phyloP scores from a whole-genome alignment of 2,797 vertebrate species.

The Cyprinella venusta region DNA sequence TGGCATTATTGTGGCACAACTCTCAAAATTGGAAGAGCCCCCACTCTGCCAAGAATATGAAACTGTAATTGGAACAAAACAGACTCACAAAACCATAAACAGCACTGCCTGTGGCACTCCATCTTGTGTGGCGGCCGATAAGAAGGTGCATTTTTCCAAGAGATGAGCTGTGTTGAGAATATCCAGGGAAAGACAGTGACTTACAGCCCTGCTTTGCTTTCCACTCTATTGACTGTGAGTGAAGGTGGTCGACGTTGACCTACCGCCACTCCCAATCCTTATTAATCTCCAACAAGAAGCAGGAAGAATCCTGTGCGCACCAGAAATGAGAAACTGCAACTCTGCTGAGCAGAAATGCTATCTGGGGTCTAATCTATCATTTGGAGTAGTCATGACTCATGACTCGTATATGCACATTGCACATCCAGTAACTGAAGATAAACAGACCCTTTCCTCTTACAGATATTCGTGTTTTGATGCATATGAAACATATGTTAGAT shows the following conservation, averaged over 20 bases:
- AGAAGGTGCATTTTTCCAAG: slow-evolving; percentile 39
- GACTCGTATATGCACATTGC: slow-evolving; percentile 23
- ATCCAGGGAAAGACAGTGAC: slow-evolving; percentile 40
- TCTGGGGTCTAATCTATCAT: slow-evolving; percentile 30
- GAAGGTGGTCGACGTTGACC: slow-evolving; percentile 28
- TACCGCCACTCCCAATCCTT: slow-evolving; percentile 43
- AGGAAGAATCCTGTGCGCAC: slow-evolving; percentile 24
- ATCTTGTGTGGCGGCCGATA: slow-evolving; percentile 49
- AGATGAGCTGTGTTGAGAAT: slow-evolving; percentile 45
- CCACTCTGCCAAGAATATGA: neutral
- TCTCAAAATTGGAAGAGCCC: slow-evolving; percentile 16
- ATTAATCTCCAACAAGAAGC: slow-evolving; percentile 53
- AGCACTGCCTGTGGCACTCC: slow-evolving; percentile 43
- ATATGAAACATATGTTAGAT: neutral
- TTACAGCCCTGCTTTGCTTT: slow-evolving; percentile 35
- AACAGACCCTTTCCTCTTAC: neutral
- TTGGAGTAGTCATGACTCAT: slow-evolving; percentile 2
- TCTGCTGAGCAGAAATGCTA: slow-evolving; percentile 39
- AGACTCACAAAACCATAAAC: slow-evolving; percentile 15
- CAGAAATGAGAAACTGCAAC: slow-evolving; percentile 35
- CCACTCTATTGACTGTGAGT: slow-evolving; percentile 28
- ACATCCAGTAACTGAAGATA: slow-evolving; percentile 11
- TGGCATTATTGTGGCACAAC: slow-evolving; percentile 30
- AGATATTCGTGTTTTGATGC: slow-evolving; percentile 9
- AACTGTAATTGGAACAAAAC: slow-evolving; percentile 36